phyloP scores from a whole-genome alignment of 64 coral and sea anemone species.

The Platygyra sinensis region DNA sequence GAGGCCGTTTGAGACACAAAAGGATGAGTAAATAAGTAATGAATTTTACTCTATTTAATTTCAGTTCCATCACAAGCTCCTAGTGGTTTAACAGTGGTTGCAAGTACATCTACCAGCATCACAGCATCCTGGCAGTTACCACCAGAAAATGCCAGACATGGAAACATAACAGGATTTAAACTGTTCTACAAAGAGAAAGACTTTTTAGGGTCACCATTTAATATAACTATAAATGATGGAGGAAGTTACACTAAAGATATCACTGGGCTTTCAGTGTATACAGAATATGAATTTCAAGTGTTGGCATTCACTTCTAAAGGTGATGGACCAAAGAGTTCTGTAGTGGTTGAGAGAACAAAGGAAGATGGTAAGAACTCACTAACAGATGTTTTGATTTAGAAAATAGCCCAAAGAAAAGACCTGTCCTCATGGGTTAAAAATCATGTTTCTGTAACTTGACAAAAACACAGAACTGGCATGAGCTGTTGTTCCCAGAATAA shows the following conservation, averaged over 20 bases:
- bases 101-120: neutral
- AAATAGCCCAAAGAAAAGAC: too few species aligned
- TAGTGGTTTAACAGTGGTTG: neutral
- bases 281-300: conserved; percentile 43
- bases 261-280: neutral
- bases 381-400: too few species aligned
- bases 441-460: too few species aligned
- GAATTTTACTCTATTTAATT: neutral
- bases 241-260: neutral
- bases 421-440: too few species aligned
- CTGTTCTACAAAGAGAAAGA: neutral
- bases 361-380: neutral
- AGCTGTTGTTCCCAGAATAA: too few species aligned
- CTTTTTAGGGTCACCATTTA: neutral
- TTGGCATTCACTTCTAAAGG: neutral
- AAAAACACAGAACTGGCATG: too few species aligned
- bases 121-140: conserved; percentile 4
- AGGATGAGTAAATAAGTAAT: too few species aligned
- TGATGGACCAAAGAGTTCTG: conserved; percentile 12
- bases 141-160: neutral
- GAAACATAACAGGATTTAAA: neutral
- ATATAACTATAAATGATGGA: neutral
- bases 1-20: too few species aligned
- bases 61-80: neutral
- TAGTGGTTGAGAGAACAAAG: neutral